These are phyloP conservation scores for Antechinus flavipes DNA, from an alignment of 2,113 vertebrate species.

Conservation along the genomic window DNA sequence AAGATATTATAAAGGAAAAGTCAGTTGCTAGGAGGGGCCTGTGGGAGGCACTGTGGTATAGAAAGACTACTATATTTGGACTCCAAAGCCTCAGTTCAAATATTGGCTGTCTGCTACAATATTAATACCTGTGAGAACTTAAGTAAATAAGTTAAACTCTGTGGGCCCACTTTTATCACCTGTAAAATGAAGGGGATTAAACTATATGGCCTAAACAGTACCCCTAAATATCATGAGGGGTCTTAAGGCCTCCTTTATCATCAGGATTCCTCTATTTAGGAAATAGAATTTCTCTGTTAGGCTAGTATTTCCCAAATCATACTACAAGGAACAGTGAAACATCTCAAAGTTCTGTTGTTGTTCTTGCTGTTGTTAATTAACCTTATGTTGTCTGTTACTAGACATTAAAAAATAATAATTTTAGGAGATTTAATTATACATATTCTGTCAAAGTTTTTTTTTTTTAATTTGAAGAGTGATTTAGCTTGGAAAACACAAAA, in stretches of 20 bases:
- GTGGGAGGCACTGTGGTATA: background rate
- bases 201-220: background rate
- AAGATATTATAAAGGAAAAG: slow-evolving; percentile 6
- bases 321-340: background rate
- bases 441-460: background rate
- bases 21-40: background rate
- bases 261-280: background rate
- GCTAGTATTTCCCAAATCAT: background rate
- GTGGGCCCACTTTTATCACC: background rate
- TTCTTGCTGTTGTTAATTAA: background rate
- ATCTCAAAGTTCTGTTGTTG: background rate
- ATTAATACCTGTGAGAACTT: background rate
- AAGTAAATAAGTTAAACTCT: background rate
- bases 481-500: background rate
- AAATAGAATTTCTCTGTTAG: background rate
- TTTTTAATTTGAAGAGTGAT: background rate
- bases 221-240: background rate
- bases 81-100: background rate
- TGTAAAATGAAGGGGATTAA: background rate
- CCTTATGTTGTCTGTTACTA: background rate
- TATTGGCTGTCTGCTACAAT: background rate
- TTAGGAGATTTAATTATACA: background rate
- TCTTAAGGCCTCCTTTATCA: background rate
- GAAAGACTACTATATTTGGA: background rate
- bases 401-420: background rate